phyloP scores from a whole-genome alignment of 1,140 invertebrate genomes.

The Nymphalis io region DNA sequence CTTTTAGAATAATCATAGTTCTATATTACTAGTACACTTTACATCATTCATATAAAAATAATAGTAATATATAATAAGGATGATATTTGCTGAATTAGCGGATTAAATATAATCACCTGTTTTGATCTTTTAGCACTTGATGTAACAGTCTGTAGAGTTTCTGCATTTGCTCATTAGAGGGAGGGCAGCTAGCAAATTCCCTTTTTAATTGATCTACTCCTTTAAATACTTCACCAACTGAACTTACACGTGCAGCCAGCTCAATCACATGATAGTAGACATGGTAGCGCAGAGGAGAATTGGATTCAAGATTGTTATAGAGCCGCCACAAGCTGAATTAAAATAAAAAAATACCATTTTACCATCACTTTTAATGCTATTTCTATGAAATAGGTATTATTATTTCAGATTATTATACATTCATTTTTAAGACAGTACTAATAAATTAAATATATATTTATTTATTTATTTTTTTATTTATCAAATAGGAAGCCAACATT shows the following conservation, averaged over 20 bases:
- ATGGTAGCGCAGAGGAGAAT: constrained; percentile 92
- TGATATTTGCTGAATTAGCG: no score
- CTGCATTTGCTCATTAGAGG: constrained; percentile 95
- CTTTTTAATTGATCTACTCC: constrained; percentile 91
- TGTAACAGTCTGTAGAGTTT: constrained; percentile 94
- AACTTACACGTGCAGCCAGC: constrained; percentile 92
- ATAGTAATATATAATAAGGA: no score
- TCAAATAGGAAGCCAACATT: no score
- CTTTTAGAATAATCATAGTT: not conserved
- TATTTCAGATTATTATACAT: no score
- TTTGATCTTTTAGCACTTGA: constrained; percentile 88
- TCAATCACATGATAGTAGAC: constrained; percentile 95
- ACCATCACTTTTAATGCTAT: no score
- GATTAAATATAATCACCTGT: constrained; percentile 56
- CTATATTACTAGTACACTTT: not conserved
- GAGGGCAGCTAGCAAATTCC: constrained; percentile 91
- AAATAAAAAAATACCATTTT: not conserved
- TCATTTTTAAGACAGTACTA: no score
- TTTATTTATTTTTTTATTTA: no score
- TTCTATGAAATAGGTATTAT: no score
- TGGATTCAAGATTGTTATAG: constrained; percentile 94
- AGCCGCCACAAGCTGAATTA: constrained; percentile 88
- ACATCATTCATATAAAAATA: no score
- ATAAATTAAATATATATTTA: no score
- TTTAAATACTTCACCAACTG: constrained; percentile 90